Base-by-base conservation (phyloP, 1,140 invertebrate species). In the Hycleus phaleratus region DNA sequence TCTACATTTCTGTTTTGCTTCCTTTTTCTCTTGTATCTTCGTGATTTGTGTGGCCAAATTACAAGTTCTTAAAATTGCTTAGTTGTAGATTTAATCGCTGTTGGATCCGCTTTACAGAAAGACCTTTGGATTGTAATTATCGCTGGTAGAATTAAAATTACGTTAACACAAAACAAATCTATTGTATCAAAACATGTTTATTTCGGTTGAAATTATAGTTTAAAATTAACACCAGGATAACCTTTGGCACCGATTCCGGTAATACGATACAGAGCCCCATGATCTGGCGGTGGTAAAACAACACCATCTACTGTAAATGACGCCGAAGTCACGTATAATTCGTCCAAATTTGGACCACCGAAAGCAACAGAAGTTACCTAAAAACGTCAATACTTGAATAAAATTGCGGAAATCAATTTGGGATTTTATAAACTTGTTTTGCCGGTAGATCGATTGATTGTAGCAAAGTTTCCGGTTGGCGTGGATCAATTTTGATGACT, bases 361-460 rank as follows among this genome's bases (percentile, higher is more conserved):
- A 89, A 94, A 48, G 85, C 84, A 0, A 82, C 83, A 0, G 89
- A 93, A 0, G 91, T 93, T 6, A 88, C 81, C 69, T 87, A 42
- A 12, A 59, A 49, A 18, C 18, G 18, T 1, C 18, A 18, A 18
- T 18, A 18, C 18, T 18, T 18, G 18, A 18, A 2, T 18, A 18
- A 18, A 18, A 18, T 18, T 18, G 18, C 18, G 0, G 18, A 18
- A 18, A 18, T 18, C 2, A 18, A 18, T 18, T 18, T 1, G 18
- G 18, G 18, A 42, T 26, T 10, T 4, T 38, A 18, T 18, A 18
- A 57, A 66, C 67, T 56, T 66, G 65, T 56, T 59, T 56, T 8
- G 63, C 67, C 3, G 65, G 65, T 11, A 68, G 8, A 39, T 61
- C 44, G 49, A 67, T 61, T 11, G 59, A 63, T 50, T 63, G 52